Evolutionary conservation across 2,888 invertebrate genomes (phyloP).

Genomic region (Sabatieria punctata): DNA sequence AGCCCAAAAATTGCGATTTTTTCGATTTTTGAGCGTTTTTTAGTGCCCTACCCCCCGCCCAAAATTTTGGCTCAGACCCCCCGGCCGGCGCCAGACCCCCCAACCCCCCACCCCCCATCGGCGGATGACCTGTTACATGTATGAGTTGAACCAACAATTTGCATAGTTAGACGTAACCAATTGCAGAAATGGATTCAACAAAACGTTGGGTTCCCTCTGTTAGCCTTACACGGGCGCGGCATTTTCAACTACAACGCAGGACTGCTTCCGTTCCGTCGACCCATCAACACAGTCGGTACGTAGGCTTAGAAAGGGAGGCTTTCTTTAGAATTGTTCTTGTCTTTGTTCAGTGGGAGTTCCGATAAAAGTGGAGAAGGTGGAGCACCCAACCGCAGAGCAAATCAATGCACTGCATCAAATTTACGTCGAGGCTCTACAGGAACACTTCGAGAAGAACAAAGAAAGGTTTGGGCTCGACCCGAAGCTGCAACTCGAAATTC

Average conservation of each 20-base stretch:
- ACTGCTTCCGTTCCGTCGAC: constrained; percentile 56
- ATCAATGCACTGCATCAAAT: constrained; percentile 55
- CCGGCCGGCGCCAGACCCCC: too few relatives aligned
- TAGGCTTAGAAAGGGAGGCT: neutral
- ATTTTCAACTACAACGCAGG: constrained; percentile 77
- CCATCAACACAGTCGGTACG: constrained; percentile 63
- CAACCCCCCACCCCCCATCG: too few relatives aligned
- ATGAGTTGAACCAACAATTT: too few relatives aligned
- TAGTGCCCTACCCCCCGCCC: too few relatives aligned
- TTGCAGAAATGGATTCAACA: constrained; percentile 15
- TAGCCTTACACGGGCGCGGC: constrained; percentile 46
- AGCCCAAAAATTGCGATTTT: too few relatives aligned
- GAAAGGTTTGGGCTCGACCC: constrained; percentile 44
- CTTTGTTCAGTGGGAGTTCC: constrained; percentile 60
- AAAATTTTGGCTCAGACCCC: too few relatives aligned
- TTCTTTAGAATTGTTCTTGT: neutral
- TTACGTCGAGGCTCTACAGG: constrained; percentile 50
- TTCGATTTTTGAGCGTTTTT: too few relatives aligned
- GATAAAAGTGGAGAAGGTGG: constrained; percentile 51
- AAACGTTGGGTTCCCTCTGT: constrained; percentile 29
- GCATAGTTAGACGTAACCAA: too few relatives aligned
- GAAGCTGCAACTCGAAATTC: constrained; percentile 10
- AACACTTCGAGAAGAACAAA: constrained; percentile 68
- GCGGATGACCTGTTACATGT: too few relatives aligned
- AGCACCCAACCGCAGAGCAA: constrained; percentile 53